Evolutionary conservation across 2,888 invertebrate species (phyloP), one percentile per base, ranked within the genome.

Genomic region (Stenotaenia linearis): DNA sequence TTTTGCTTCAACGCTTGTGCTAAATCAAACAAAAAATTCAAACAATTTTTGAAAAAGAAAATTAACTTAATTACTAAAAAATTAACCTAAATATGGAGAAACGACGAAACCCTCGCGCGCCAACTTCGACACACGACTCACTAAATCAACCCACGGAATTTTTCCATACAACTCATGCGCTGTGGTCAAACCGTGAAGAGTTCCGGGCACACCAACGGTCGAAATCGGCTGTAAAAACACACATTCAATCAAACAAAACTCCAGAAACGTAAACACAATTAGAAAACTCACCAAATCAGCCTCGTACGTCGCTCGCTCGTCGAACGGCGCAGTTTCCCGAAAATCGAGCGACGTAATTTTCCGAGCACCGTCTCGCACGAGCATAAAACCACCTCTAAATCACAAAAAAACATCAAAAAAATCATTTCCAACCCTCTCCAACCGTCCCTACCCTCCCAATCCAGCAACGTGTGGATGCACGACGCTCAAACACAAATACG

Each of bases 401-500:
- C 79, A 56, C 21, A 18, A 61, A 80, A 75, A 79, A 79, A 80
- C 50, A 75, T 78, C 28, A 77, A 77, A 61, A 79, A 21, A 77
- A 74, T 23, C 3, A 10, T 7, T 12, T 15, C 1, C 1, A 4
- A 32, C n/a, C n/a, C 30, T 32, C 32, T 75, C 9, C 25, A 18
- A 30, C 3, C n/a, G 32, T n/a, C n/a, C n/a, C n/a, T 28, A 74
- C 93, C 93, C 93, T 85, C 94, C 93, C 56, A 94, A 87, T 40
- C 93, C 91, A 32, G 92, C 91, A 82, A 90, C 88, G 84, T 93
- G 92, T 78, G 92, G 92, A 82, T 91, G 89, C 23, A 91, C 89
- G 40, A 93, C 91, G 76, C 91, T 90, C 82, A 92, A 89, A 86
- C 94, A 95, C 80, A 94, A 89, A 61, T 92, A 90, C 77, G 92